phyloP scores from a whole-genome alignment of 2,797 vertebrate species.

The Megaceryle alcyon region DNA sequence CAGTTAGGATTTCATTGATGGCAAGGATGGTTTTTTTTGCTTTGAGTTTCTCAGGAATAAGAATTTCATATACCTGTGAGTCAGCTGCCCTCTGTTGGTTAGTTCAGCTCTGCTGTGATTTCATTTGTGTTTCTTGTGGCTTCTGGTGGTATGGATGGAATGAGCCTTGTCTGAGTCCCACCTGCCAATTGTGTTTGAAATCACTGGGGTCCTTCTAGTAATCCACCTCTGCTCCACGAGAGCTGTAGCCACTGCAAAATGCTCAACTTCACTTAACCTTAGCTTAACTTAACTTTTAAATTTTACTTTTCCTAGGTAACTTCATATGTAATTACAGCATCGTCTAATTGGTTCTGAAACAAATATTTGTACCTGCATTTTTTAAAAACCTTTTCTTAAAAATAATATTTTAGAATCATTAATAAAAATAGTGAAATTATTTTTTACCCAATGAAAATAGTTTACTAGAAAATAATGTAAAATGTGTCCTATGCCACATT shows the following conservation, averaged over 20 bases:
- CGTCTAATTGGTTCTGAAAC: neutral
- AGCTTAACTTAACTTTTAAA: too few relatives aligned
- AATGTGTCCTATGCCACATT: neutral
- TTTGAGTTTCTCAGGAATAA: neutral
- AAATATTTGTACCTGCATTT: rapidly evolving
- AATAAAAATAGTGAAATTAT: rapidly evolving
- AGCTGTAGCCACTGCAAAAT: neutral
- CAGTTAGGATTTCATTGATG: neutral
- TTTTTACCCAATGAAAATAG: neutral
- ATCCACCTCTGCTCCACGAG: rapidly evolving
- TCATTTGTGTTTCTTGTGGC: neutral
- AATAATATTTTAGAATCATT: neutral
- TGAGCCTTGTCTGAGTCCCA: neutral
- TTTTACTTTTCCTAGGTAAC: neutral
- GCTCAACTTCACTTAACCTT: neutral
- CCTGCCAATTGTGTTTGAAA: rapidly evolving
- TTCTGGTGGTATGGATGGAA: neutral
- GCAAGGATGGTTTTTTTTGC: neutral
- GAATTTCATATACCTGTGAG: neutral
- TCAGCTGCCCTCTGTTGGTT: constrained; percentile 47
- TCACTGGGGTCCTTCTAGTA: neutral
- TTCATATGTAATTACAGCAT: neutral
- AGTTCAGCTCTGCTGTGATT: neutral
- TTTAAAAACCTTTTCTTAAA: rapidly evolving
- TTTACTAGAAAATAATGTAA: neutral